A percentile compares a stretch with the other conserved stretches of the same genome.
These are phyloP conservation scores for Bos indicus DNA, from an alignment of 2,113 vertebrate species.

Conservation along the genomic window DNA sequence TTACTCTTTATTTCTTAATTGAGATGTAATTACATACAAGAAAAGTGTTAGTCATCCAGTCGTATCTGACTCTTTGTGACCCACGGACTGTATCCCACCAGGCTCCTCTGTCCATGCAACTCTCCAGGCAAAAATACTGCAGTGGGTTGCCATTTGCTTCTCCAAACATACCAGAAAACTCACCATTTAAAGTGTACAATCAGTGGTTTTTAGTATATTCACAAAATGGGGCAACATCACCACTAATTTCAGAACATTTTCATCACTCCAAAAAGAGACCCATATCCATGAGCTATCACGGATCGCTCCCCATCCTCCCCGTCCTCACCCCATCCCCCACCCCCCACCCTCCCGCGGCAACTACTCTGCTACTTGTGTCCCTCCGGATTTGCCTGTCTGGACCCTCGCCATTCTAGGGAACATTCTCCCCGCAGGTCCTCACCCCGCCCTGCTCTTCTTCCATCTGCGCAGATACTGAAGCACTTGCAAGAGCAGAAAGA, in stretches of 20 bases:
- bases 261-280: not conserved
- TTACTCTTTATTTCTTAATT: not conserved
- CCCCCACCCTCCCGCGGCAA: not conserved
- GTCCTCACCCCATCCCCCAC: rapidly evolving
- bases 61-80: not conserved
- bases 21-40: not conserved
- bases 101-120: not conserved
- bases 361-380: not conserved
- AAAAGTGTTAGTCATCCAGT: not conserved
- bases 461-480: conserved; percentile 73
- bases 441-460: not conserved
- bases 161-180: not conserved
- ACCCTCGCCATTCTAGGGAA: not conserved
- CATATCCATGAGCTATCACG: rapidly evolving
- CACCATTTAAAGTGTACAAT: not conserved
- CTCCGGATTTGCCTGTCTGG: not conserved
- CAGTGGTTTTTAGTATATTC: not conserved
- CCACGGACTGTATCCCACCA: not conserved
- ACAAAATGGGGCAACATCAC: not conserved
- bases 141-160: not conserved
- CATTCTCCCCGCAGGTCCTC: not conserved
- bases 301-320: not conserved
- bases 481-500: conserved; percentile 67
- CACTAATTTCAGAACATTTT: not conserved
- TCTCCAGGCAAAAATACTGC: not conserved